phyloP scores from a whole-genome alignment of 1,140 invertebrate genomes.

The Diachasmimorpha longicaudata region DNA sequence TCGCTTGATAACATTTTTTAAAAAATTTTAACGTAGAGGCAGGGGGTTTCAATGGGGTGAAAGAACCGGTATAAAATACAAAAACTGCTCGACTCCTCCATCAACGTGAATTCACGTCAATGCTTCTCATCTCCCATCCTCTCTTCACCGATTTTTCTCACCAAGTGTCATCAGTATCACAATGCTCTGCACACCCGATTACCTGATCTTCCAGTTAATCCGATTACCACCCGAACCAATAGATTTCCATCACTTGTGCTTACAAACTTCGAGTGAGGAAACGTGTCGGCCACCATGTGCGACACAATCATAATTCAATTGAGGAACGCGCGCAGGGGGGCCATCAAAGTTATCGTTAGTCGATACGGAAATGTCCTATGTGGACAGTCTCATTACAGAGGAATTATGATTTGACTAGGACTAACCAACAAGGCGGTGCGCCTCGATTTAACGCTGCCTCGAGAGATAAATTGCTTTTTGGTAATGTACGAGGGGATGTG shows the following conservation, averaged over 20 bases:
- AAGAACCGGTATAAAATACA: too few species aligned
- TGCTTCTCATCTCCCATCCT: neutral
- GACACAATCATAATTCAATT: constrained; percentile 19
- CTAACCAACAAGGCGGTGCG: neutral
- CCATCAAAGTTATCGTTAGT: constrained; percentile 18
- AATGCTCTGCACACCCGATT: neutral
- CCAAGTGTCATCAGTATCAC: neutral
- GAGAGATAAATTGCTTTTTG: neutral
- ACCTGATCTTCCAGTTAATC: neutral
- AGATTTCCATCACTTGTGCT: constrained; percentile 1
- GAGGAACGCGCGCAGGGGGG: neutral
- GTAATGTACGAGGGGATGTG: neutral
- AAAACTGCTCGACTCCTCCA: too few species aligned
- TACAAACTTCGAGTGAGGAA: constrained; percentile 10
- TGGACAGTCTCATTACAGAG: neutral
- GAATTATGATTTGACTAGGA: neutral
- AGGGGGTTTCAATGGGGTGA: too few species aligned
- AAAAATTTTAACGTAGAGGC: too few species aligned
- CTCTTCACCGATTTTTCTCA: neutral
- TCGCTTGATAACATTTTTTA: too few species aligned
- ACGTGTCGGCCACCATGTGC: constrained; percentile 1
- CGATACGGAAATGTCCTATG: neutral
- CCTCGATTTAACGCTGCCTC: neutral
- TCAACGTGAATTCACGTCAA: too few species aligned
- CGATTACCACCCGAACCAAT: neutral